Base-by-base conservation (phyloP, 2,888 invertebrate genomes). In the Coremacera marginata region DNA sequence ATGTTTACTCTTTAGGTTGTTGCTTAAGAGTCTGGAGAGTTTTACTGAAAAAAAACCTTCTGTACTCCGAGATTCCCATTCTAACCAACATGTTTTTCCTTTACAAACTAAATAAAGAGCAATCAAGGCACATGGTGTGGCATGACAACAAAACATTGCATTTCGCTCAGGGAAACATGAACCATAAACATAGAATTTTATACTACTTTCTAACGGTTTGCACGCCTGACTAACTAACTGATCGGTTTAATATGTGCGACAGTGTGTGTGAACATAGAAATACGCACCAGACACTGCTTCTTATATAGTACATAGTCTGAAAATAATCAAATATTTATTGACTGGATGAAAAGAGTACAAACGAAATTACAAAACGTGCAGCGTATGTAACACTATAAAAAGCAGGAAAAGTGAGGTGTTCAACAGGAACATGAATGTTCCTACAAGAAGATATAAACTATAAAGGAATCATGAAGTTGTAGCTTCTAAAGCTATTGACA, bases 241-340 rank as follows among this genome's bases (percentile, higher is more conserved):
- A 70, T 22, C 1, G 5, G 16, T 31, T 52, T 51, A 70, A 51
- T 52, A 65, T 16, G n/a, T 65, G 34, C 9, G 22, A 19, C 9
- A 27, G 27, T 70, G 27, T 52, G 52, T 16, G 9, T n/a, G 31
- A 16, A 19, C 11, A 55, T 16, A 5, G 34, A 11, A 49, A 70
- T 25, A 52, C 3, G 55, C 57, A 55, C 19, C n/a, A 19, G 16
- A 1, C 16, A 22, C 27, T 31, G 52, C 16, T 25, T 52, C 27
- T 31, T 19, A 19, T 25, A 70, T 51, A 16, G 34, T 19, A 19
- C 14, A 70, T 51, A 16, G 34, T n/a, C 70, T 55, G 55, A 37
- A 55, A 57, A 70, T 57, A 70, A 57, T 70, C 55, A 57, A 57
- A 31, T 70, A 70, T 70, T 37, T 22, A 19, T 57, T n/a, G 63